Evolutionary conservation across 2,113 vertebrate genomes (phyloP).

Genomic region (Heloderma charlesbogerti): DNA sequence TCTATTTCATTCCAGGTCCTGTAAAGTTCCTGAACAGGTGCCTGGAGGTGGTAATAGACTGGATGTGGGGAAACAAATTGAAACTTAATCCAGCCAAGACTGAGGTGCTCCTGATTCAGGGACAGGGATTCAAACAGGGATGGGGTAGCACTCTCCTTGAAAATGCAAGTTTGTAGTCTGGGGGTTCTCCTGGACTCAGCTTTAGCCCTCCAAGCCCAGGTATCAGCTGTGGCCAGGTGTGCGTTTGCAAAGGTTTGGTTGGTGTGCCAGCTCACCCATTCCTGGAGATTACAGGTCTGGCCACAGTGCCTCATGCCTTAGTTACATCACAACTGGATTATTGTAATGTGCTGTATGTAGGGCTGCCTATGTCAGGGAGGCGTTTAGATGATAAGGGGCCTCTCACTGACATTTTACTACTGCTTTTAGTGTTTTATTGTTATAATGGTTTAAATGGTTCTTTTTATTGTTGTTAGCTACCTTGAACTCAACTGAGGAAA

Average conservation of each 20-base stretch:
- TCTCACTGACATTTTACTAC: not conserved
- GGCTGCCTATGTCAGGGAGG: not conserved
- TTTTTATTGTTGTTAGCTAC: not conserved
- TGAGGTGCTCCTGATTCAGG: not conserved
- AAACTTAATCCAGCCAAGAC: not conserved
- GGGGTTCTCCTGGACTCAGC: no score
- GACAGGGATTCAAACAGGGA: no score
- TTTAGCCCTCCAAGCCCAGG: not conserved
- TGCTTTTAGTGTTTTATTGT: not conserved
- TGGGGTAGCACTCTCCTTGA: not conserved
- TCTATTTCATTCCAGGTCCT: not conserved
- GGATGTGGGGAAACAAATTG: not conserved
- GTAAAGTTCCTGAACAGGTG: not conserved
- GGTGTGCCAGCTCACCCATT: no score
- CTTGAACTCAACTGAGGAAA: not conserved
- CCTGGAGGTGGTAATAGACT: not conserved
- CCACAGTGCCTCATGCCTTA: no score
- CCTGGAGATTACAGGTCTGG: not conserved
- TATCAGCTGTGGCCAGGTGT: not conserved
- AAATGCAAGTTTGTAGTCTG: not conserved
- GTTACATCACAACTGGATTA: not conserved
- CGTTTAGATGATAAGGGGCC: not conserved
- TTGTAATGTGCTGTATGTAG: no score
- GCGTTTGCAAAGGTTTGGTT: not conserved
- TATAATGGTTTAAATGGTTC: not conserved